phyloP scores from a whole-genome alignment of 1,140 invertebrate species.

The Drosophila sp. region DNA sequence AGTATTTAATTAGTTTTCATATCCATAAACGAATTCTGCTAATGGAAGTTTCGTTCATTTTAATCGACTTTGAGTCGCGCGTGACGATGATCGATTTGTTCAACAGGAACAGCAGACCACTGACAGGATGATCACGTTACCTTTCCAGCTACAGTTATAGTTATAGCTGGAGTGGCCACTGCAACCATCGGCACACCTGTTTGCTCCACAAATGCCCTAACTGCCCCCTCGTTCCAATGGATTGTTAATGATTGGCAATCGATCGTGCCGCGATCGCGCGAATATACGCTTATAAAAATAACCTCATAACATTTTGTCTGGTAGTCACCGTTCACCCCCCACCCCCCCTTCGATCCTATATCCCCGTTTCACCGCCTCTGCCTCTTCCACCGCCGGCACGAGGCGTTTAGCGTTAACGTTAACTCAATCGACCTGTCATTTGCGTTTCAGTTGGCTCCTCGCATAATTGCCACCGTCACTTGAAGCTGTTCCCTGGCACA shows the following conservation, averaged over 20 bases:
- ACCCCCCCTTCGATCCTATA: not conserved
- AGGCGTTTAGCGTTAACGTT: conserved; percentile 84
- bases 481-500: conserved; percentile 81
- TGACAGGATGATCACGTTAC: conserved; percentile 51
- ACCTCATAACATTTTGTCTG: conserved; percentile 62
- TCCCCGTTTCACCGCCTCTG: conserved; percentile 8
- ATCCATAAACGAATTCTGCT: conserved; percentile 66
- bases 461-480: conserved; percentile 82
- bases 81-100: conserved; percentile 76
- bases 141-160: no score
- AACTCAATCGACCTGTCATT: conserved; percentile 84
- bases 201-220: conserved; percentile 45
- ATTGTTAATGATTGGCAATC: conserved; percentile 84
- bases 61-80: conserved; percentile 66
- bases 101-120: conserved; percentile 26
- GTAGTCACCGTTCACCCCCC: conserved; percentile 24
- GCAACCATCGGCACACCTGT: conserved; percentile 63
- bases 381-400: conserved; percentile 51
- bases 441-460: conserved; percentile 74
- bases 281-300: conserved; percentile 67
- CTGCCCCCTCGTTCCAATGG: conserved; percentile 64
- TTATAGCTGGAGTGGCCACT: not conserved
- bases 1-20: conserved; percentile 70
- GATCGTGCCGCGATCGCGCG: conserved; percentile 69
- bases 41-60: conserved; percentile 75